Percentiles rank a stretch among this genome's conserved stretches.
These are phyloP conservation scores for Psylliodes chrysocephalus DNA, from an alignment of 2,888 invertebrate species.

Conservation along the genomic window DNA sequence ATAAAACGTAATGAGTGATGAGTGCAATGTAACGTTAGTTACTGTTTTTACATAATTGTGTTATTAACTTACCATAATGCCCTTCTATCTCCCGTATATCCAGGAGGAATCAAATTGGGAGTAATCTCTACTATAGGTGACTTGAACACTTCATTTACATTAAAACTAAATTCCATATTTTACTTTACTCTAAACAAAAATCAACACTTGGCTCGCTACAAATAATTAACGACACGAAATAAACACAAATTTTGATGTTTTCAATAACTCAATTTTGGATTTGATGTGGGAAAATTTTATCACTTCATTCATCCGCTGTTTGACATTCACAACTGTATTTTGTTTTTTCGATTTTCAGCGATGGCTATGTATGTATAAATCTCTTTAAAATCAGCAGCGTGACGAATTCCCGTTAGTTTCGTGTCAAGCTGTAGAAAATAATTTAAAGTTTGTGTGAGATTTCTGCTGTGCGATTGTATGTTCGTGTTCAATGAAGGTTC, in stretches of 20 bases:
- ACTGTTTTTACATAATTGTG: not conserved
- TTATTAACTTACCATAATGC: slow-evolving; percentile 63
- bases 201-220: not conserved
- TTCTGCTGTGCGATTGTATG: slow-evolving; percentile 2
- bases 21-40: not conserved
- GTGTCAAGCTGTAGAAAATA: not conserved
- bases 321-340: slow-evolving; percentile 39
- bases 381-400: slow-evolving; percentile 39
- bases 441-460: slow-evolving; percentile 4
- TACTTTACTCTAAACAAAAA: slow-evolving; percentile 10
- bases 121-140: slow-evolving; percentile 66
- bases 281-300: slow-evolving; percentile 26
- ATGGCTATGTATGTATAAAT: not conserved
- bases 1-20: not conserved
- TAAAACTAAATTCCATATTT: slow-evolving; percentile 69
- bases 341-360: slow-evolving; percentile 39
- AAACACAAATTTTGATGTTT: slow-evolving; percentile 4
- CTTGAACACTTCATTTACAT: slow-evolving; percentile 66
- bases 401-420: slow-evolving; percentile 50
- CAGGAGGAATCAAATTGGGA: slow-evolving; percentile 67
- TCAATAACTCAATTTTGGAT: not conserved
- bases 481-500: slow-evolving; percentile 15
- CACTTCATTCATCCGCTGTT: slow-evolving; percentile 36
- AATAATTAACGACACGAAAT: not conserved
- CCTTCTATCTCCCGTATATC: slow-evolving; percentile 67